Conservation (phyloP, 2,888 invertebrate genomes). For the Plebejus anna region DNA sequence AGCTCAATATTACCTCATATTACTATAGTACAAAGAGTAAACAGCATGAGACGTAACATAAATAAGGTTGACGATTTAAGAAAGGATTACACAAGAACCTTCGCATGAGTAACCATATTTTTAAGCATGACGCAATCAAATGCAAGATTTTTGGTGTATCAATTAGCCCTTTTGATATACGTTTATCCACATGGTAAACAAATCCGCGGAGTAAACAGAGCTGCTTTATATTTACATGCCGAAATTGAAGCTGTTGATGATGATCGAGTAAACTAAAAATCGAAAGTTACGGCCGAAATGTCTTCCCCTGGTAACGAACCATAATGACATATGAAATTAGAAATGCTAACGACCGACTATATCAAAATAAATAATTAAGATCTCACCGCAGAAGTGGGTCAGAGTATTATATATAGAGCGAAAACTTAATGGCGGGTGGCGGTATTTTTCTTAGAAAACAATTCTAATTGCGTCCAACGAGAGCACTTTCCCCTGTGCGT, state of each 20-base stretch:
- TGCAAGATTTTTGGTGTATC: conserved; percentile 18
- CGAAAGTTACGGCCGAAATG: background rate
- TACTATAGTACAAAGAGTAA: background rate
- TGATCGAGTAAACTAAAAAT: conserved; percentile 16
- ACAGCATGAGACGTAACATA: background rate
- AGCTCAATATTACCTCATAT: background rate
- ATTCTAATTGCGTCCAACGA: conserved; percentile 53
- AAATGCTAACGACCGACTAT: conserved; percentile 5
- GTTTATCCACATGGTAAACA: conserved; percentile 26
- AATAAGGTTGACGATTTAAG: background rate
- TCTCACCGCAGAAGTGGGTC: conserved; percentile 34
- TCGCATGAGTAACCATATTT: conserved; percentile 9
- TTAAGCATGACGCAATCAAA: conserved; percentile 17
- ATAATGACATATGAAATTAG: conserved; percentile 18
- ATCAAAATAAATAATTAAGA: conserved; percentile 29
- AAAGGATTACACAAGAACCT: conserved; percentile 19
- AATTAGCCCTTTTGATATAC: conserved; percentile 27
- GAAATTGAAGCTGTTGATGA: conserved; percentile 21
- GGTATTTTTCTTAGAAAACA: conserved; percentile 48
- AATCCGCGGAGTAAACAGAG: conserved; percentile 13
- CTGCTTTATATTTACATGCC: conserved; percentile 24
- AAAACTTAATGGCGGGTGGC: conserved; percentile 33
- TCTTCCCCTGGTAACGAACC: conserved; percentile 2
- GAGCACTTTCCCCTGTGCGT: conserved; percentile 53
- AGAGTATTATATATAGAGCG: conserved; percentile 37